Percentiles rank a stretch among this genome's conserved stretches.
phyloP scores from a whole-genome alignment of 2,113 vertebrate species.

The Osmerus eperlanus region DNA sequence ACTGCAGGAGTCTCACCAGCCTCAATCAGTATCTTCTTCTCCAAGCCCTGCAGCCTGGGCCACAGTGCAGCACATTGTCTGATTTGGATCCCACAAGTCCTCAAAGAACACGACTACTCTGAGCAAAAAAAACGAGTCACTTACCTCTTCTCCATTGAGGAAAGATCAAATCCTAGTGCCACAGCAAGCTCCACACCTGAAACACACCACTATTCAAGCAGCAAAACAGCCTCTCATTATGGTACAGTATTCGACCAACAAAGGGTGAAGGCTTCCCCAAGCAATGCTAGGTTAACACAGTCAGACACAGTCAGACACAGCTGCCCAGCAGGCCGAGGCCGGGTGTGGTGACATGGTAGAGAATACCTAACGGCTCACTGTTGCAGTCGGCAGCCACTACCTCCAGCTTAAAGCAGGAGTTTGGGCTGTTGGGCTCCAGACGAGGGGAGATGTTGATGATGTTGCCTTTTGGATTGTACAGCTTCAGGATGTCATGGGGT shows the following conservation, averaged over 20 bases:
- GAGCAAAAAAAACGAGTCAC: background rate
- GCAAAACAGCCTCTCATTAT: background rate
- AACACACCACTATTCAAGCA: slow-evolving; percentile 16
- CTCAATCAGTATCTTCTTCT: slow-evolving; percentile 71
- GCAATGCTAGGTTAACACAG: background rate
- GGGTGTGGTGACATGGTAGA: background rate
- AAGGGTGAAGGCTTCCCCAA: background rate
- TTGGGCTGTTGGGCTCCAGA: slow-evolving; percentile 65
- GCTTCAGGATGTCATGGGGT: slow-evolving; percentile 75
- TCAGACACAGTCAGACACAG: background rate
- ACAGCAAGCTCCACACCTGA: slow-evolving; percentile 64
- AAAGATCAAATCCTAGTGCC: slow-evolving; percentile 71
- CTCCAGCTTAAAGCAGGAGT: slow-evolving; percentile 72
- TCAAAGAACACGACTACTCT: background rate
- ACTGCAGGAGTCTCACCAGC: slow-evolving; percentile 65
- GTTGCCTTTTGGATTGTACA: slow-evolving; percentile 75
- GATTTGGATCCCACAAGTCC: no score
- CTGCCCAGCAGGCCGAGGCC: background rate
- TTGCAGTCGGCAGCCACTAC: slow-evolving; percentile 75
- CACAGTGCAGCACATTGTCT: background rate
- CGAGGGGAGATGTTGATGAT: slow-evolving; percentile 76
- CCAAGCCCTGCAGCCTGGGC: slow-evolving; percentile 69
- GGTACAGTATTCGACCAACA: background rate
- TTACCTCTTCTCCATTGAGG: slow-evolving; percentile 77
- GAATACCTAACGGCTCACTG: slow-evolving; percentile 70